Evolutionary conservation across 2,888 invertebrate species (phyloP), one percentile per base, ranked within the genome.

Genomic region (Melinaea menophilus): DNA sequence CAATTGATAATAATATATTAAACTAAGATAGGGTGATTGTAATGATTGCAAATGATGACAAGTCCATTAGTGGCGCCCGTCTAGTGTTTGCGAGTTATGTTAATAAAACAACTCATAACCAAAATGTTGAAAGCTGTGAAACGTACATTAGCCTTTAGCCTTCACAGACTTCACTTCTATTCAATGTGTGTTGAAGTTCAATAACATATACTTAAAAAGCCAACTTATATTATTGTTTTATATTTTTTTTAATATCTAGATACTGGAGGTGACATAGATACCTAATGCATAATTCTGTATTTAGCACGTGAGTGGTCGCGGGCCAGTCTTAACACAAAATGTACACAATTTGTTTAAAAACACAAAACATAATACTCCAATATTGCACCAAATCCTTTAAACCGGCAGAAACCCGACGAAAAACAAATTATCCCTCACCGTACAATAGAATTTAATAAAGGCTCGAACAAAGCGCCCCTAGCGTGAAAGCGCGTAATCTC

Each of bases 371-470:
- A 58, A 59, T 54, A 41, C 5, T 37, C 51, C 22, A 54, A 41
- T 48, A 48, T 46, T 31, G 34, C 55, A 46, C 46, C 37, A 56
- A 62, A 60, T 62, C 62, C 48, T 58, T 64, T 58, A 54, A 61
- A 64, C 56, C 61, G 45, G 12, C 61, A 69, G 76, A 82, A 81
- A 74, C 75, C 77, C 72, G 72, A 71, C 74, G 72, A 80, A 85
- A 87, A 87, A 85, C 84, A 86, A 87, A 87, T 86, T 85, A 83
- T 79, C 75, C 78, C 73, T 75, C 71, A 59, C 68, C 67, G 46
- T 72, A 86, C 87, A 86, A 88, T 85, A 73, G 79, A 75, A 74
- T 81, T 82, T 85, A 84, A 87, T 85, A 86, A 79, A 73, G 67
- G 67, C 60, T 59, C 75, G 79, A 80, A 88, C 88, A 89, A 88